Conservation (phyloP, 1,140 invertebrate genomes). For the Rhopalosiphum padi region DNA sequence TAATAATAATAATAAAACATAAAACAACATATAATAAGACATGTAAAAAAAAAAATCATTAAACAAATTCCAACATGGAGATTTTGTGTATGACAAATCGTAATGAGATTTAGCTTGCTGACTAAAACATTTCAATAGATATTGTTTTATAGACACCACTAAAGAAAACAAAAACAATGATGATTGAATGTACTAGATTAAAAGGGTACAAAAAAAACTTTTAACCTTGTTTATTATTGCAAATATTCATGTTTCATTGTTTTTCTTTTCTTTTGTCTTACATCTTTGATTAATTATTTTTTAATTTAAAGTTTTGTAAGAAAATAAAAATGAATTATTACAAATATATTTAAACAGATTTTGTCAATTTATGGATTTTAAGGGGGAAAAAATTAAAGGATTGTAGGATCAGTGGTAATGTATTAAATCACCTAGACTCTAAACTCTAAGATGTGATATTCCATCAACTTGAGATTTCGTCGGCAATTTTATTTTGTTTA, state of each 20-base stretch:
- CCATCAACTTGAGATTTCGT: constrained; percentile 54
- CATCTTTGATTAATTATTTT: not conserved
- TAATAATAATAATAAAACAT: too few species aligned
- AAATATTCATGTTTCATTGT: not conserved
- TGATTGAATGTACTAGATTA: not conserved
- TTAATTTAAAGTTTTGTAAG: not conserved
- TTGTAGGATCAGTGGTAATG: constrained; percentile 20
- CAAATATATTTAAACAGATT: not conserved
- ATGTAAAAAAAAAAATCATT: not conserved
- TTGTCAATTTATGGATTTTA: constrained; percentile 2
- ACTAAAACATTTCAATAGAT: not conserved
- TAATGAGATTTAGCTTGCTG: not conserved
- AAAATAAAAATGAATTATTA: constrained; percentile 8
- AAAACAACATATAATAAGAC: not conserved
- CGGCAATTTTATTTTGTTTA: constrained; percentile 56
- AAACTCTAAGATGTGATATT: not conserved
- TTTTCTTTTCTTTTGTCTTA: constrained; percentile 2
- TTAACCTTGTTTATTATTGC: constrained; percentile 18
- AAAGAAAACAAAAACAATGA: constrained; percentile 1
- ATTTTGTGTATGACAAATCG: not conserved
- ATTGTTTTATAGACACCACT: not conserved
- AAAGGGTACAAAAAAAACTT: not conserved
- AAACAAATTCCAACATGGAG: not conserved
- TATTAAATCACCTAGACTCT: not conserved
- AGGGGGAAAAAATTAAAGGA: not conserved